These are phyloP conservation scores for Aleadryas rufinucha DNA, from an alignment of 2,113 vertebrate genomes.

Conservation along the genomic window DNA sequence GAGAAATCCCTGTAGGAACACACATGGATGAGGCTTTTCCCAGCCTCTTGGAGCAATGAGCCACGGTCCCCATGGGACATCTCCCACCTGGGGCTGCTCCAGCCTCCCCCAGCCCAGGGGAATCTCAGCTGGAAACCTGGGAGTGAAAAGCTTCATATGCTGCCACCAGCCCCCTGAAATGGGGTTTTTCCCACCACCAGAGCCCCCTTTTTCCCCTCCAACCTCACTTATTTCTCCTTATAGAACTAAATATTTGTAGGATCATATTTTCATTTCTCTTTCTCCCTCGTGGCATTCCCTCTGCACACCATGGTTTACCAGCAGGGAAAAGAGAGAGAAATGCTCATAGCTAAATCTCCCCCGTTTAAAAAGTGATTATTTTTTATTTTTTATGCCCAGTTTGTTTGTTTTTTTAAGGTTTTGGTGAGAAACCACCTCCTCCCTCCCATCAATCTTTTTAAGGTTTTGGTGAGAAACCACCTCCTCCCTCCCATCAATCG, in stretches of 20 bases:
- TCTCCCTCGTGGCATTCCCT: not conserved
- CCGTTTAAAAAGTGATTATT: conserved; percentile 1
- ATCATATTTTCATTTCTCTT: not conserved
- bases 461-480: conserved; percentile 71
- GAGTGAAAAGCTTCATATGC: not conserved
- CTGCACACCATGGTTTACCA: not conserved
- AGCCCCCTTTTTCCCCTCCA: fast-evolving
- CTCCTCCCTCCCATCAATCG: conserved; percentile 62
- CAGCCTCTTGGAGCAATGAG: fast-evolving
- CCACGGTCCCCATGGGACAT: fast-evolving
- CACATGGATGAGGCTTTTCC: fast-evolving
- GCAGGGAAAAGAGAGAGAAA: not conserved
- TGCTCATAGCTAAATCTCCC: not conserved
- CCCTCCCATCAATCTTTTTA: conserved; percentile 61
- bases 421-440: conserved; percentile 69
- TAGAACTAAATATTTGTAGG: not conserved
- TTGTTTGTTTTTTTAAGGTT: conserved; percentile 64
- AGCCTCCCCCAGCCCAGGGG: not conserved
- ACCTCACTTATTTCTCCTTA: not conserved
- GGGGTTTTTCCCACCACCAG: not conserved
- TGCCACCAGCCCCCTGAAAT: not conserved
- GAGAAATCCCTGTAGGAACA: not conserved
- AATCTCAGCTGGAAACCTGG: fast-evolving
- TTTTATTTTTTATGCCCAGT: conserved; percentile 25
- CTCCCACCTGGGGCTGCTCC: not conserved